Evolutionary conservation across 1,140 invertebrate genomes (phyloP).

Genomic region (Drosophila repletoides): DNA sequence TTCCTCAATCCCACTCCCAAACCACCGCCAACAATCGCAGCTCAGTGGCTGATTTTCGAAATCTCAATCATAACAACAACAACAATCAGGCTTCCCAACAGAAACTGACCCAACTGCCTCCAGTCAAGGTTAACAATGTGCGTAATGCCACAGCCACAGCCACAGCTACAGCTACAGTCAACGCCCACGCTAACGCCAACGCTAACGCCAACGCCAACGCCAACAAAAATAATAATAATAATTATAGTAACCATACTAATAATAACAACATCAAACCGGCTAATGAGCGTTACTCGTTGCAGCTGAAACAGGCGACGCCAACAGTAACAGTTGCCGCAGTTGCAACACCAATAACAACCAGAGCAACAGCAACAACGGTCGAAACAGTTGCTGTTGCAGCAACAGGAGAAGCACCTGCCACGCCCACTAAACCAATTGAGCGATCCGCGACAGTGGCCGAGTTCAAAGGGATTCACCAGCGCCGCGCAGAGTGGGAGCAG

Average conservation of each 20-base stretch:
- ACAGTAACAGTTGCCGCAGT: not conserved
- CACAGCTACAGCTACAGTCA: not conserved
- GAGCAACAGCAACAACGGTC: not conserved
- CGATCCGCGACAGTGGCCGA: constrained; percentile 79
- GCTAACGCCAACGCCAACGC: not conserved
- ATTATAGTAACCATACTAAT: constrained; percentile 15
- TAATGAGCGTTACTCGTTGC: constrained; percentile 45
- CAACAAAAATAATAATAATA: not conserved
- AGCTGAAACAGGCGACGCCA: not conserved
- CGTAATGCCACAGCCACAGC: constrained; percentile 25
- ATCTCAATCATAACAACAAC: constrained; percentile 61
- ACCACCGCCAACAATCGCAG: constrained; percentile 57
- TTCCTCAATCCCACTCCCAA: not conserved
- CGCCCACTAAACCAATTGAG: constrained; percentile 63
- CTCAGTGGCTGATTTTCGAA: constrained; percentile 75
- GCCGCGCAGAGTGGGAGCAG: constrained; percentile 89
- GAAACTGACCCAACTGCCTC: constrained; percentile 58
- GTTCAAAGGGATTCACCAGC: constrained; percentile 88
- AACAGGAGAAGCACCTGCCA: not conserved
- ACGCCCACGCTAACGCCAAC: not conserved
- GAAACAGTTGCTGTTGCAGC: not conserved
- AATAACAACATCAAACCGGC: constrained; percentile 20
- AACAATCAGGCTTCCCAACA: constrained; percentile 27
- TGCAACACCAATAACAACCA: constrained; percentile 2
- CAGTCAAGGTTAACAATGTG: constrained; percentile 61